Percentiles rank a stretch among this genome's conserved stretches.
phyloP scores from a whole-genome alignment of 2,113 vertebrate species.

The Cyprinus carpio region DNA sequence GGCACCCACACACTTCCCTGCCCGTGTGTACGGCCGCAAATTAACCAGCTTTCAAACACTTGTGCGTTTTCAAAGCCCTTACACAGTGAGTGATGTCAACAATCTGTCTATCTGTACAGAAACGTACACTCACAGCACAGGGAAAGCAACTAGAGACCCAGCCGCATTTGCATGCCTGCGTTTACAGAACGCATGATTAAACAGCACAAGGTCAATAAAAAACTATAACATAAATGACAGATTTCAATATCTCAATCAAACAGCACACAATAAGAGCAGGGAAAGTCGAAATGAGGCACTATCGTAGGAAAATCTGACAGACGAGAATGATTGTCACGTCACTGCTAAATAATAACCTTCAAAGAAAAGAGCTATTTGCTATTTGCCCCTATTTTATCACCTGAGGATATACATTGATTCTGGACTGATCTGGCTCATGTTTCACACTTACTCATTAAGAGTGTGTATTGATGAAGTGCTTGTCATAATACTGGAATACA shows the following conservation, averaged over 20 bases:
- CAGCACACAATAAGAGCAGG: neutral
- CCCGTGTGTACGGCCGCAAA: conserved; percentile 41
- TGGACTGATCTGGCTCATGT: neutral
- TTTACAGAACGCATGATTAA: conserved; percentile 1
- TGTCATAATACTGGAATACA: neutral
- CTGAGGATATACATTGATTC: neutral
- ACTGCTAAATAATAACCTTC: neutral
- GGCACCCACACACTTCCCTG: conserved; percentile 54
- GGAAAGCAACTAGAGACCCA: neutral
- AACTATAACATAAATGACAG: neutral
- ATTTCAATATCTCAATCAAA: conserved; percentile 1
- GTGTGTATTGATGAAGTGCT: neutral
- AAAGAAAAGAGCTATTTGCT: neutral
- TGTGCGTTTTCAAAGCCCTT: conserved; percentile 56
- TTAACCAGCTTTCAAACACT: conserved; percentile 42
- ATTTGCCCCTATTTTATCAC: neutral
- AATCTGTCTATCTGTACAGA: conserved; percentile 31
- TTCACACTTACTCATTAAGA: neutral
- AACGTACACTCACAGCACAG: neutral
- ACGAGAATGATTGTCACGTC: neutral
- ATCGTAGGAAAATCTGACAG: neutral
- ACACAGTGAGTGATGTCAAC: conserved; percentile 56
- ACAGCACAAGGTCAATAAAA: neutral
- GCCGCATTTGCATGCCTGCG: neutral
- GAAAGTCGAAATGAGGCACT: neutral